Percentiles rank a stretch among this genome's conserved stretches.
Conservation (phyloP, 2,113 vertebrate genomes). For the Lagopus leucura region DNA sequence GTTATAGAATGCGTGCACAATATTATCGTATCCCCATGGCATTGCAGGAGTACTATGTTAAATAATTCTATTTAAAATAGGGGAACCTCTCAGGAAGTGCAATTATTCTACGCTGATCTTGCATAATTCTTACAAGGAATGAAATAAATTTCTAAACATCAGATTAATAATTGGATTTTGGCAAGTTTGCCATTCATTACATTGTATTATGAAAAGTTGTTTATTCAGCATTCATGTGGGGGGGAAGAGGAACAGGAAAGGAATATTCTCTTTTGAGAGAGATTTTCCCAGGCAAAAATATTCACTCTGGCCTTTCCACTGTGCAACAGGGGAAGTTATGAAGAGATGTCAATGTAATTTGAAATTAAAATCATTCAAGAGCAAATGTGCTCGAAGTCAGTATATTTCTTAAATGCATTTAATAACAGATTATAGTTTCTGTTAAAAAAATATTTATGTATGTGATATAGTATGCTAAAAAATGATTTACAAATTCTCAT, state of each 20-base stretch:
- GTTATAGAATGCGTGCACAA: slow-evolving; percentile 36
- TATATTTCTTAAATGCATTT: not conserved
- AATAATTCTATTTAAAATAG: slow-evolving; percentile 58
- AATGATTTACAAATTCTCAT: not conserved
- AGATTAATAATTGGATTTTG: slow-evolving; percentile 67
- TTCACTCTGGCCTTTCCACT: not conserved
- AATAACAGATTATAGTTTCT: not conserved
- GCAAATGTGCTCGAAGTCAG: not conserved
- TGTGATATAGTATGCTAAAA: not conserved
- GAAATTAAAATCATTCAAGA: slow-evolving; percentile 6
- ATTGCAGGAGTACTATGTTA: not conserved
- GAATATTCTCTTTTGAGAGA: not conserved
- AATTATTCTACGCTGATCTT: slow-evolving; percentile 67
- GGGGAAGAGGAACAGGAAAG: not conserved
- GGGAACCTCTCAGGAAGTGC: slow-evolving; percentile 25
- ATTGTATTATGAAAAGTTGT: slow-evolving; percentile 41
- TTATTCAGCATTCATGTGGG: slow-evolving; percentile 40
- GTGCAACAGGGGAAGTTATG: not conserved
- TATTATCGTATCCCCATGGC: slow-evolving; percentile 1
- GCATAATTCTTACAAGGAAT: slow-evolving; percentile 49
- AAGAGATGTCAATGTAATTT: not conserved
- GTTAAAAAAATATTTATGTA: not conserved
- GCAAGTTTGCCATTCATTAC: slow-evolving; percentile 32
- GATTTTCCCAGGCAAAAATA: slow-evolving; percentile 22
- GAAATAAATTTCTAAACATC: slow-evolving; percentile 70